phyloP scores from a whole-genome alignment of 2,113 vertebrate genomes.

The Casuarius casuarius region DNA sequence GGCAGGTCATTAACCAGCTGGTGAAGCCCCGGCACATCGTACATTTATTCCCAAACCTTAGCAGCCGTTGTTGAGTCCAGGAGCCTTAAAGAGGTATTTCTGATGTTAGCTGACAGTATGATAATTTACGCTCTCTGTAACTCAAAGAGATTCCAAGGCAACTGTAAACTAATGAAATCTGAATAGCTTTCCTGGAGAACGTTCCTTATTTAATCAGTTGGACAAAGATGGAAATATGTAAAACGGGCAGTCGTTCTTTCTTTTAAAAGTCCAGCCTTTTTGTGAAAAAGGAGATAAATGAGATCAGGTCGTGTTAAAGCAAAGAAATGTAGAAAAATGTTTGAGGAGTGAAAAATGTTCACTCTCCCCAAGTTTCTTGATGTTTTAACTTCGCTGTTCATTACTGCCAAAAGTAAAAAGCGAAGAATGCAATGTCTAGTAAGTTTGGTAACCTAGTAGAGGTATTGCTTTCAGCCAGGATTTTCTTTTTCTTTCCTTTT shows the following conservation, averaged over 20 bases:
- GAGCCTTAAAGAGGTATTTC: slow-evolving; percentile 73
- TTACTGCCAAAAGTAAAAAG: slow-evolving; percentile 60
- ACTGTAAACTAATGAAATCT: slow-evolving; percentile 77
- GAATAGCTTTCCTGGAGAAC: slow-evolving; percentile 56
- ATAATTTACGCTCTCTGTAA: slow-evolving; percentile 75
- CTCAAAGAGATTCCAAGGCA: slow-evolving; percentile 75
- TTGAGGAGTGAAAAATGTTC: slow-evolving; percentile 55
- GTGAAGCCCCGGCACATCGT: slow-evolving; percentile 70
- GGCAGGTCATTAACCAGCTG: slow-evolving; percentile 70
- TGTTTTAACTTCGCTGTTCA: slow-evolving; percentile 44
- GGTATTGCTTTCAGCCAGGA: slow-evolving; percentile 75
- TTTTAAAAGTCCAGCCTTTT: neutral
- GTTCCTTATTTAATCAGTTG: slow-evolving; percentile 65
- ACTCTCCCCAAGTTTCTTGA: slow-evolving; percentile 23
- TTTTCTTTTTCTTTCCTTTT: slow-evolving; percentile 45
- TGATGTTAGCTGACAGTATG: slow-evolving; percentile 72
- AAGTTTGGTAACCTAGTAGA: slow-evolving; percentile 68
- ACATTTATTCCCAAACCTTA: slow-evolving; percentile 76
- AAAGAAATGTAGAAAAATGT: slow-evolving; percentile 28
- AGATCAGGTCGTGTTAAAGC: slow-evolving; percentile 34
- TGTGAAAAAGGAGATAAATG: slow-evolving; percentile 44
- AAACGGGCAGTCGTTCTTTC: neutral
- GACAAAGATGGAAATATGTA: slow-evolving; percentile 64
- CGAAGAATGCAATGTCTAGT: neutral
- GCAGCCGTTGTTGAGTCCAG: slow-evolving; percentile 70